Evolutionary conservation across 64 coral and sea anemone genomes (phyloP).

Genomic region (Montipora foliosa): DNA sequence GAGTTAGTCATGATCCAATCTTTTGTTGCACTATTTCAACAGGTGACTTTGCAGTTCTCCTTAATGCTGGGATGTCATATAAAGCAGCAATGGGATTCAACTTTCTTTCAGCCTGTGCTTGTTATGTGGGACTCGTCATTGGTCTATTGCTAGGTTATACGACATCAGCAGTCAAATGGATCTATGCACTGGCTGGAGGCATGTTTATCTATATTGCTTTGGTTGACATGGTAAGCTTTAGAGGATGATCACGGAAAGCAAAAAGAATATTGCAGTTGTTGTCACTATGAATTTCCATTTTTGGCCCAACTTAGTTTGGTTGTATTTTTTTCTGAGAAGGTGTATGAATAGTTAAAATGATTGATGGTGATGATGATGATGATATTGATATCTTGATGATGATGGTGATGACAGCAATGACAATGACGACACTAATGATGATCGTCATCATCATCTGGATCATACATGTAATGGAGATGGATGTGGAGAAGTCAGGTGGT

Average conservation of each 20-base stretch:
- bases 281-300: background rate
- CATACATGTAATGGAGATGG: no score
- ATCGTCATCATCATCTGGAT: no score
- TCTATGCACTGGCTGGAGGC: conserved; percentile 94
- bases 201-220: conserved; percentile 98
- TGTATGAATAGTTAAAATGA: no score
- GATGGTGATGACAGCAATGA: no score
- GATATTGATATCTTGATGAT: no score
- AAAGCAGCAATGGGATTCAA: conserved; percentile 91
- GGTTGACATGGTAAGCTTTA: conserved; percentile 90
- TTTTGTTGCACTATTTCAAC: background rate
- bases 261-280: background rate
- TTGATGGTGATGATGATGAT: no score
- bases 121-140: conserved; percentile 88
- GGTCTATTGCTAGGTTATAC: conserved; percentile 94
- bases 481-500: no score
- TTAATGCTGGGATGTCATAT: conserved; percentile 96
- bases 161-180: conserved; percentile 94
- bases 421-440: no score
- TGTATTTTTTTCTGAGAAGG: no score
- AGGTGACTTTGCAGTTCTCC: conserved; percentile 99
- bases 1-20: no score
- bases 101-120: conserved; percentile 92
- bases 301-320: no score
- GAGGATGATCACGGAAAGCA: background rate